Percentiles rank a stretch among this genome's conserved stretches.
These are phyloP conservation scores for Neogale vison DNA, from an alignment of 2,113 vertebrate genomes.

Conservation along the genomic window DNA sequence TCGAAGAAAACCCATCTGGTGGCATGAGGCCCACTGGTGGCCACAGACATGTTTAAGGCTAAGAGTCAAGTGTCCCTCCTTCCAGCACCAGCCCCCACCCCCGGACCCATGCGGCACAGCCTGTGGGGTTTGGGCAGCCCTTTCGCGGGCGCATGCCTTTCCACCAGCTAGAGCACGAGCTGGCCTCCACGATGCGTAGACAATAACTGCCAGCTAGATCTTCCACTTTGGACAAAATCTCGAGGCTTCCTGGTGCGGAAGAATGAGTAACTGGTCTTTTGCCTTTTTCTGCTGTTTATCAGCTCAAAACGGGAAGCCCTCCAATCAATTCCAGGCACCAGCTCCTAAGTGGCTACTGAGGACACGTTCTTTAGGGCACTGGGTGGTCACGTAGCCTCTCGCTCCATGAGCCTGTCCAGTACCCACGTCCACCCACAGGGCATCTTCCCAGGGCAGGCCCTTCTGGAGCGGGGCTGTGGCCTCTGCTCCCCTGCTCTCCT, in stretches of 20 bases:
- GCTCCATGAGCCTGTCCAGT: not conserved
- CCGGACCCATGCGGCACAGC: fast-evolving
- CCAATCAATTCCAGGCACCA: not conserved
- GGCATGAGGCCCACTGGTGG: too few relatives aligned
- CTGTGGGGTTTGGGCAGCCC: too few relatives aligned
- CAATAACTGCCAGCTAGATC: fast-evolving
- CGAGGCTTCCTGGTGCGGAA: not conserved
- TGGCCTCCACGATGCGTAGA: fast-evolving
- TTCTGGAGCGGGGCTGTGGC: not conserved
- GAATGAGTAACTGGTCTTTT: not conserved
- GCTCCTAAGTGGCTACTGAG: fast-evolving
- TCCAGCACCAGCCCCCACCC: too few relatives aligned
- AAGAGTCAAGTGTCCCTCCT: not conserved
- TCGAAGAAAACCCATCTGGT: fast-evolving
- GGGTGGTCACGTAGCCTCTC: too few relatives aligned
- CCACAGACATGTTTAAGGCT: not conserved
- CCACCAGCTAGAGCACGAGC: not conserved
- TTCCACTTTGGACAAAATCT: not conserved
- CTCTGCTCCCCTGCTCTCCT: too few relatives aligned
- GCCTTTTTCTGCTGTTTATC: not conserved
- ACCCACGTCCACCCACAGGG: too few relatives aligned
- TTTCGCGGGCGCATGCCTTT: fast-evolving
- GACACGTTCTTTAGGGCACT: fast-evolving
- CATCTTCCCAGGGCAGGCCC: fast-evolving
- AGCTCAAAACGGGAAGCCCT: not conserved